phyloP scores from a whole-genome alignment of 2,888 invertebrate genomes.

The Melanargia galathea region DNA sequence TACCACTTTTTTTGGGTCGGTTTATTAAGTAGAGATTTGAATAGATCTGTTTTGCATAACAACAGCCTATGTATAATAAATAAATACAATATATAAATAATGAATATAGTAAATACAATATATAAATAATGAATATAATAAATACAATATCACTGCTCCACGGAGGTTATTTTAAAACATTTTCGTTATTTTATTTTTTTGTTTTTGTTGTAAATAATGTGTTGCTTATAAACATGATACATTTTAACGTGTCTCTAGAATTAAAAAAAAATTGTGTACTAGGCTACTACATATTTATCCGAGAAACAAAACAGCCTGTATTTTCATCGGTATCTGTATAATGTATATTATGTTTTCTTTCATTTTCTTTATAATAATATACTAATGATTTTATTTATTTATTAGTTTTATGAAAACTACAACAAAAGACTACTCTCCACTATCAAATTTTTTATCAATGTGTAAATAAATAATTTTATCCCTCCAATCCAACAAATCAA shows the following conservation, averaged over 20 bases:
- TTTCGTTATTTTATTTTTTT: background rate
- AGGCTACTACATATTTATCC: background rate
- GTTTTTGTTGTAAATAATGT: background rate
- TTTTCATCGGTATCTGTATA: no score
- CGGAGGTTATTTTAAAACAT: background rate
- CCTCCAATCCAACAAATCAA: background rate
- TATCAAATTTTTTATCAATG: background rate
- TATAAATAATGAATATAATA: no score
- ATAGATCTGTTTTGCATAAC: slow-evolving; percentile 8
- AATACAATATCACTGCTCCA: slow-evolving; percentile 2
- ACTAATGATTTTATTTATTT: no score
- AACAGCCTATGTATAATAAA: background rate
- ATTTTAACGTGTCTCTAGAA: no score
- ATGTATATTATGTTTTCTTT: no score
- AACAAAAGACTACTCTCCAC: background rate
- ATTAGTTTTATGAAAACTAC: background rate
- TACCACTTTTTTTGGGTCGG: background rate
- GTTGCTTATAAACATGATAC: background rate
- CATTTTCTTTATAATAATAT: no score
- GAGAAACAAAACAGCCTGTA: no score
- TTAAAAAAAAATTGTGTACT: background rate
- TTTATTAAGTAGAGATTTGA: background rate
- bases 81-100: no score
- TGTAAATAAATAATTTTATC: background rate
- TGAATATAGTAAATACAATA: no score